Conservation (phyloP, 1,140 invertebrate genomes). For the Onthophagus taurus region DNA sequence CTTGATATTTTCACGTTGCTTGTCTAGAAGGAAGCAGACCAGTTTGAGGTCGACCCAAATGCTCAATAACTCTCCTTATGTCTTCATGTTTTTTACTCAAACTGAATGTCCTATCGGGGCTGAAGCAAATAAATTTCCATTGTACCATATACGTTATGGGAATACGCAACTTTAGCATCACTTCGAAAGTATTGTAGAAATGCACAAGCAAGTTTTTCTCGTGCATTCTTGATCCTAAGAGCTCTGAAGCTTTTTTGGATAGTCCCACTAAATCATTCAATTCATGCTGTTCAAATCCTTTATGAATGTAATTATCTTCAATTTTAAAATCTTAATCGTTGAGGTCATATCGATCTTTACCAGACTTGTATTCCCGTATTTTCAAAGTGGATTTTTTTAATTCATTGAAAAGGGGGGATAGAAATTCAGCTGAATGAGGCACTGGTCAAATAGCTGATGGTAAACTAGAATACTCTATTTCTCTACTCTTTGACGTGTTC, state of each 20-base stretch:
- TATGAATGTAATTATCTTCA: conserved; percentile 1
- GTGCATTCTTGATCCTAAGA: background rate
- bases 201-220: background rate
- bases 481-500: no score
- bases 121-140: conserved; percentile 7
- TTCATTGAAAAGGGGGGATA: background rate
- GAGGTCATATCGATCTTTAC: background rate
- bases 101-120: conserved; percentile 5
- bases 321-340: conserved; percentile 8
- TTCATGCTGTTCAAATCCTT: conserved; percentile 2
- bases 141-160: background rate
- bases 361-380: background rate
- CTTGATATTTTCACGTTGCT: no score
- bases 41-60: background rate
- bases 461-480: background rate
- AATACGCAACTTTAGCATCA: background rate
- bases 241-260: background rate
- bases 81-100: background rate
- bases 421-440: background rate
- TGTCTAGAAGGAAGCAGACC: background rate
- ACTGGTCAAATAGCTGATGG: no score
- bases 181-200: conserved; percentile 2
- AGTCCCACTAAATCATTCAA: conserved; percentile 5
- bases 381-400: background rate
- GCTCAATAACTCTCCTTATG: background rate